Evolutionary conservation across 2,888 invertebrate genomes (phyloP).

Genomic region (Metacarcinus magister): DNA sequence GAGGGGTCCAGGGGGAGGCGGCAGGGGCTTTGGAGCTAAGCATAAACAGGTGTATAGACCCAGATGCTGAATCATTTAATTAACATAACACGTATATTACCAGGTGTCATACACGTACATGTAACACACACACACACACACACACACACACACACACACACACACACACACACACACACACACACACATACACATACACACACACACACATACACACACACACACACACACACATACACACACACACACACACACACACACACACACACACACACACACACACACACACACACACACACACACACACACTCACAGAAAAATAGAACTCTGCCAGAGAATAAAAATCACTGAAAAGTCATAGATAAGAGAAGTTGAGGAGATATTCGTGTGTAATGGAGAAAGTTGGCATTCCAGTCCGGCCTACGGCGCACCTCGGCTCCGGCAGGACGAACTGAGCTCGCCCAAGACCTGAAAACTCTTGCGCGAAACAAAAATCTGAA

Average conservation of each 20-base stretch:
- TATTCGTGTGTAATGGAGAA: not conserved
- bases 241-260: not conserved
- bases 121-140: not conserved
- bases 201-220: not conserved
- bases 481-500: not conserved
- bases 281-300: conserved; percentile 32
- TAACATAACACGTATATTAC: not conserved
- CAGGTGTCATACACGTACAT: conserved; percentile 16
- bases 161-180: not conserved
- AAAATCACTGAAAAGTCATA: not conserved
- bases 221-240: not conserved
- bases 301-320: not conserved
- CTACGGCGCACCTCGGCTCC: not conserved
- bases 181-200: conserved; percentile 41
- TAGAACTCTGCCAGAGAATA: not conserved
- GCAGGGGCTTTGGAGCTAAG: not conserved
- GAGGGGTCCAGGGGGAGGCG: not conserved
- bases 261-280: conserved; percentile 28
- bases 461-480: not conserved
- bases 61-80: not conserved
- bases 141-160: not conserved
- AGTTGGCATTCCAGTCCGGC: not conserved
- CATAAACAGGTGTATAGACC: not conserved
- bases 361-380: not conserved
- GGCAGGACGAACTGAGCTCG: not conserved